Base-by-base conservation (phyloP, 2,888 invertebrate species). In the Drosophila mettleri region DNA sequence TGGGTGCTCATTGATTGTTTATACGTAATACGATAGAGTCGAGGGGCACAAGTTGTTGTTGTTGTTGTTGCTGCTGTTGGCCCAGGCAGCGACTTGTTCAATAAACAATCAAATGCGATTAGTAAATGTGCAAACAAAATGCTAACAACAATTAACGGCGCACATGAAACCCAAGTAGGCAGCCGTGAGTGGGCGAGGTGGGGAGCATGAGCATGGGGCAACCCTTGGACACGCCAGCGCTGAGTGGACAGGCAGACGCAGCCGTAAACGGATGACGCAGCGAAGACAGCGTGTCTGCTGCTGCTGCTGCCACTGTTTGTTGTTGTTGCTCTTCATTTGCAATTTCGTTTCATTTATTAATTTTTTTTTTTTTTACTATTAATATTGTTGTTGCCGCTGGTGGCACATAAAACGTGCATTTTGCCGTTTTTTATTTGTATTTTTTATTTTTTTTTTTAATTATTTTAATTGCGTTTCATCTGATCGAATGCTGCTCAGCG, bases 391-490 rank as follows among this genome's bases (percentile, higher is more conserved):
- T 46, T 70, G 36, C 16, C 12, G 39, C 16, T 72, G 39, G 55
- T 71, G 53, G 61, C 61, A 59, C 58, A 66, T 55, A 66, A 80
- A 86, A 88, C 83, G 88, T 86, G 83, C 88, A 74, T 43, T 80
- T 88, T 88, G 69, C 57, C 64, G 64, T 39, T 76, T 24, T 22
- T 58, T 16, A 7, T 12, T 8, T 33, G 3, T 12, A 33, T 46
- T 18, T 20, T 55, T 55, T 36, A 45, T 29, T 33, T 29, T 34
- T 45, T 55, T 60, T 68, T 65, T 72, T 63, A 88, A 86, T 83
- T 80, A 88, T 78, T 80, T 86, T 86, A 83, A 83, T 88, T 83
- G 83, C 83, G 83, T 78, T 86, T 61, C 88, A 80, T 86, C 81
- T 77, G 72, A 70, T 84, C 65, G 70, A 80, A 67, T 71, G 74